These are phyloP conservation scores for Ennomos fuscantarius DNA, from an alignment of 2,888 invertebrate species.

Conservation along the genomic window DNA sequence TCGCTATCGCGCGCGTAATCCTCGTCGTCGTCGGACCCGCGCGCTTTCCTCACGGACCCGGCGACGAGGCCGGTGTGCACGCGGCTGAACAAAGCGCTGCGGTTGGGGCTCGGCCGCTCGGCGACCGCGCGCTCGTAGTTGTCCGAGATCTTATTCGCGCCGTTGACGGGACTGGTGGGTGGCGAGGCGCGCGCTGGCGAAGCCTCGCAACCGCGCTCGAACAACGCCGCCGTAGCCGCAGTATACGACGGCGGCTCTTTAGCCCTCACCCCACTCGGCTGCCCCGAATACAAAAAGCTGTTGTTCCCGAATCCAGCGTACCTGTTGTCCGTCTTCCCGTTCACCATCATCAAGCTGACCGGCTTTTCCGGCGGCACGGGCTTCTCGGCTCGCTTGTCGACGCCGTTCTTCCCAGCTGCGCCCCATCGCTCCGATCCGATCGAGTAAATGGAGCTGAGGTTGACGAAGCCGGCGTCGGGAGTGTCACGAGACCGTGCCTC, in stretches of 20 bases:
- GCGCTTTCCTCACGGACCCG: constrained; percentile 64
- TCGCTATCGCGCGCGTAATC: constrained; percentile 86
- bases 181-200: constrained; percentile 37
- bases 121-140: constrained; percentile 80
- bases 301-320: constrained; percentile 75
- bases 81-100: constrained; percentile 74
- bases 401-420: constrained; percentile 56
- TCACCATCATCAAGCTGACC: constrained; percentile 79
- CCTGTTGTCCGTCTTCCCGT: constrained; percentile 75
- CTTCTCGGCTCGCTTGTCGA: constrained; percentile 72
- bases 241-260: constrained; percentile 76
- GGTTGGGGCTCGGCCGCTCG: constrained; percentile 73
- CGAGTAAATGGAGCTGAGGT: constrained; percentile 79
- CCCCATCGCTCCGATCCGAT: constrained; percentile 70
- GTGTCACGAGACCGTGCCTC: constrained; percentile 55
- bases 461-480: constrained; percentile 64
- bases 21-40: constrained; percentile 75
- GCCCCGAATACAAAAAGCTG: constrained; percentile 73
- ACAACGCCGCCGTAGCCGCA: constrained; percentile 66
- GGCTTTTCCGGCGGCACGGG: constrained; percentile 80
- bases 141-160: constrained; percentile 79
- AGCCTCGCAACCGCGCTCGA: constrained; percentile 55
- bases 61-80: constrained; percentile 77
- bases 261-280: constrained; percentile 55
- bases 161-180: constrained; percentile 71